Percentiles rank a stretch among this genome's conserved stretches.
phyloP scores from a whole-genome alignment of 2,888 invertebrate species.

The Acrobasis suavella region DNA sequence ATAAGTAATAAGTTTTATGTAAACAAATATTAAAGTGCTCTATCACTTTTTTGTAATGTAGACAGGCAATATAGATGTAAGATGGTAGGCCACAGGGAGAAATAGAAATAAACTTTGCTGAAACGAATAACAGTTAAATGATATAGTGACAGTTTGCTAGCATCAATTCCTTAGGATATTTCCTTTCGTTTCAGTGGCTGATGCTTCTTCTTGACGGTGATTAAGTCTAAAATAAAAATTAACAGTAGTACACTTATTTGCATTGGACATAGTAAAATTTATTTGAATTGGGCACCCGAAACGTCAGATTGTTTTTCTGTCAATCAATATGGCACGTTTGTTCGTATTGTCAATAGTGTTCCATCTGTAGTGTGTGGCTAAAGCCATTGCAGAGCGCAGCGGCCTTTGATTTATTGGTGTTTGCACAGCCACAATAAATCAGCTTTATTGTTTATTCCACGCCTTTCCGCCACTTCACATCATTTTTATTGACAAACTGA shows the following conservation, averaged over 20 bases:
- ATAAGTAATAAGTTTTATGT: no score
- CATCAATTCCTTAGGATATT: no score
- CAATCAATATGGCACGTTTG: not conserved
- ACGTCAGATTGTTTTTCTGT: conserved; percentile 6
- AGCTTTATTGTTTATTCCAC: conserved; percentile 63
- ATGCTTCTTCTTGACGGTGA: no score
- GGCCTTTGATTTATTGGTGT: conserved; percentile 68
- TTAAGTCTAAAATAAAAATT: no score
- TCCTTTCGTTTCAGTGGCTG: no score
- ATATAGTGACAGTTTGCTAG: no score
- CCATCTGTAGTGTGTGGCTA: conserved; percentile 34
- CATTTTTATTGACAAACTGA: conserved; percentile 37
- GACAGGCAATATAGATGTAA: no score
- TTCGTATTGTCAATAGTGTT: conserved; percentile 20
- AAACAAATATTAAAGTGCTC: no score
- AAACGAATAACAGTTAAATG: no score
- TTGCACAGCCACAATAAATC: conserved; percentile 65
- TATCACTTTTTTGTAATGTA: no score
- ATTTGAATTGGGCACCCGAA: not conserved
- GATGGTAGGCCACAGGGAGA: no score
- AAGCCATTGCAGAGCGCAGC: conserved; percentile 34
- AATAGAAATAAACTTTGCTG: no score
- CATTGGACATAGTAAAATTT: not conserved
- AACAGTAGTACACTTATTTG: not conserved
- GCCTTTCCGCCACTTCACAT: conserved; percentile 36